Percentiles rank a stretch among this genome's conserved stretches.
Conservation (phyloP, 2,888 invertebrate genomes). For the Chesias legatella region DNA sequence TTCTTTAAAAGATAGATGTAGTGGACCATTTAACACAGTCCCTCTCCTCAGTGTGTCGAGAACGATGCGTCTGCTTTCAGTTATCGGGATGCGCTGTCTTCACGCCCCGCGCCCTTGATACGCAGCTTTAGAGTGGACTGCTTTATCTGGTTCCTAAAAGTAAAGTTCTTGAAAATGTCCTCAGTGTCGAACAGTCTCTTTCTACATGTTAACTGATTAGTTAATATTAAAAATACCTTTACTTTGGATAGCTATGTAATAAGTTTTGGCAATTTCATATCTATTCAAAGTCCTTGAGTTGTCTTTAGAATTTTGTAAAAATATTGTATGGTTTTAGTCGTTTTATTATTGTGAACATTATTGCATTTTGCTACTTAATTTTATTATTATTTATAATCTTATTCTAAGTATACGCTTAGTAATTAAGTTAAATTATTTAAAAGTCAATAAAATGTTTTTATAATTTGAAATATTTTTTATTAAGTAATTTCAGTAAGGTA, state of each 20-base stretch:
- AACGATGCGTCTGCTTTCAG: too few species aligned
- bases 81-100: too few species aligned
- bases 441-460: slow-evolving; percentile 78
- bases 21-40: too few species aligned
- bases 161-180: neutral
- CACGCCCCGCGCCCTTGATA: too few species aligned
- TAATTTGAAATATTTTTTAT: slow-evolving; percentile 50
- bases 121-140: too few species aligned
- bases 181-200: slow-evolving; percentile 23
- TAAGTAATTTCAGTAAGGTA: slow-evolving; percentile 21
- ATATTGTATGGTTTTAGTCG: slow-evolving; percentile 35
- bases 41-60: too few species aligned
- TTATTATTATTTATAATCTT: slow-evolving; percentile 56
- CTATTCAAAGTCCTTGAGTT: neutral
- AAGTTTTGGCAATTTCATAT: neutral
- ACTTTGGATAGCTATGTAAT: neutral
- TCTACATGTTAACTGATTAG: slow-evolving; percentile 22
- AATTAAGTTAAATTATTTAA: slow-evolving; percentile 76
- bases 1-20: too few species aligned
- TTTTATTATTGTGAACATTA: slow-evolving; percentile 37
- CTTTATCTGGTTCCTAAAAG: neutral
- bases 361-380: slow-evolving; percentile 60
- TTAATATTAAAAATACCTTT: neutral
- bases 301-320: slow-evolving; percentile 16
- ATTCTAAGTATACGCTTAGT: slow-evolving; percentile 71